Base-by-base conservation (phyloP, 1,140 invertebrate genomes). In the Leptopilina clavipes region DNA sequence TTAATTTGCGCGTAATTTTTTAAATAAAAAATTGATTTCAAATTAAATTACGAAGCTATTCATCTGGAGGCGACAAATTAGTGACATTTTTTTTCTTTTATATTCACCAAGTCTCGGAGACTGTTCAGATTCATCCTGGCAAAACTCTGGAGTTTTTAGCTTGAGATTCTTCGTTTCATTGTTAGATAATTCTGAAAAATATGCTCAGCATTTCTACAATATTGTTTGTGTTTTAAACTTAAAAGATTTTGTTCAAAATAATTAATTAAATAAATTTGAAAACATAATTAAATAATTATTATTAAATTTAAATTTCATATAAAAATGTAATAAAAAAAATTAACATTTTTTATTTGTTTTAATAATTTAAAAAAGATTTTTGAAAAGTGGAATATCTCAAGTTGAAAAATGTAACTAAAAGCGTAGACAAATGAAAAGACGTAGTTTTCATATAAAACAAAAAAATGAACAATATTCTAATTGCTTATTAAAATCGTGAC, bases 81-180 rank as follows among this genome's bases (percentile, higher is more conserved):
- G 72, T 74, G 25, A 6, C 25, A 31, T 31, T 31, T 40, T 25
- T 71, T 65, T 10, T 74, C 54, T 48, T 70, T 31, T 44, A 56
- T 6, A 83, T 79, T 83, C 79, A 83, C 81, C 81, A 77, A 80
- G 77, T 73, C 59, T 81, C 37, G 79, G 77, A 77, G 77, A 79
- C 72, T 59, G 74, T 71, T 79, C 77, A 44, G 81, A 75, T 31
- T 79, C 76, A 75, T 74, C 72, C 76, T 83, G 79, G 75, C 76
- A 65, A 48, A 74, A 83, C 72, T 83, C 79, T 71, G 79, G 81
- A 77, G 80, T 83, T 75, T 59, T 77, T 43, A 77, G 76, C 73
- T 76, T 75, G 43, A 71, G 70, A 52, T 77, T 76, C 52, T 56
- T 71, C 37, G 80, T 75, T 59, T 70, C 59, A 31, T 72, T 72